A percentile compares a stretch with the other conserved stretches of the same genome.
These are phyloP conservation scores for Tinea semifulvella DNA, from an alignment of 2,888 invertebrate genomes.

Conservation along the genomic window DNA sequence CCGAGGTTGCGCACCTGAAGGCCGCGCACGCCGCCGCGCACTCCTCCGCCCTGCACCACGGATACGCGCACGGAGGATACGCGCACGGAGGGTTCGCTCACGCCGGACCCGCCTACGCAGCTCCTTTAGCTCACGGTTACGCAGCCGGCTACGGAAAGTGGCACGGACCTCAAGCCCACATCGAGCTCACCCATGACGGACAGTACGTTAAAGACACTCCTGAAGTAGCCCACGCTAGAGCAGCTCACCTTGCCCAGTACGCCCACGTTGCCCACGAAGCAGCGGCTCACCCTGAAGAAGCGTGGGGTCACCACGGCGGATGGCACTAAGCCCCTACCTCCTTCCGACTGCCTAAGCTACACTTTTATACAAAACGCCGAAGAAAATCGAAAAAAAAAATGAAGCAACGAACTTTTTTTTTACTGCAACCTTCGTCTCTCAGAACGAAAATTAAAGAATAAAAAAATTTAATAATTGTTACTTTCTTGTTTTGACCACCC, in stretches of 20 bases:
- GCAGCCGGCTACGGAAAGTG: constrained; percentile 57
- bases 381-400: constrained; percentile 9
- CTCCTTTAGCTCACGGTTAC: constrained; percentile 27
- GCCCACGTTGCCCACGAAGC: constrained; percentile 55
- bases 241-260: constrained; percentile 50
- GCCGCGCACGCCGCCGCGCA: constrained; percentile 57
- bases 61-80: constrained; percentile 21
- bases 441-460: constrained; percentile 44
- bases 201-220: constrained; percentile 61
- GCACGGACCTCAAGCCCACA: constrained; percentile 56
- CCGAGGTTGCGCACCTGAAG: constrained; percentile 67
- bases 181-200: constrained; percentile 60
- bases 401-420: constrained; percentile 11
- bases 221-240: constrained; percentile 58
- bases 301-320: constrained; percentile 42
- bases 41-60: constrained; percentile 32
- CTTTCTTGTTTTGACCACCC: constrained; percentile 24
- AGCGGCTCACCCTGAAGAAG: constrained; percentile 52
- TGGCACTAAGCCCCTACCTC: constrained; percentile 43
- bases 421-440: constrained; percentile 12
- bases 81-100: constrained; percentile 28
- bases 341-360: constrained; percentile 3
- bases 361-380: constrained; percentile 4
- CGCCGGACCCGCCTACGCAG: constrained; percentile 28
- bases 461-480: constrained; percentile 49